Evolutionary conservation across 2,113 vertebrate genomes (phyloP), one percentile per base, ranked within the genome.

Genomic region (Vireo altiloquus): DNA sequence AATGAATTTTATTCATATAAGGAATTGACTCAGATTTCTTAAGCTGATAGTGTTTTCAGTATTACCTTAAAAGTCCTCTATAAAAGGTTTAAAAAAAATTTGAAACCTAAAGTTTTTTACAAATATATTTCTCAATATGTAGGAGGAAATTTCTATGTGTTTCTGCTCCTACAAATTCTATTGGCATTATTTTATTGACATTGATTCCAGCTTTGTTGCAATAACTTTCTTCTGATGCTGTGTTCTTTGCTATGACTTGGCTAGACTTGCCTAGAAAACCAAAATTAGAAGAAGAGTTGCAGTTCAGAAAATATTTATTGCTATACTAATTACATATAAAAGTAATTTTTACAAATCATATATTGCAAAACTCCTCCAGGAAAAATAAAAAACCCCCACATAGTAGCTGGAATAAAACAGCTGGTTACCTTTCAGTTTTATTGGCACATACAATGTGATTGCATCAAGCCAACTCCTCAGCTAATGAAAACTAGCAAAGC

Each of bases 261-360:
- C 81, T 82, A 65, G 74, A 60, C 70, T 87, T 87, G 84, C 24
- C 74, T 54, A 37, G 75, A 65, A 81, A 92, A 90, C 64, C 70
- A 92, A 95, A 96, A 90, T 77, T 69, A 90, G 87, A 87, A 82
- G 64, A 93, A 85, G 60, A 79, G 57, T 79, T 91, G 56, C 66
- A 65, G 63, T 50, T 80, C 87, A 91, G 90, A 80, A 84, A 94
- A 77, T 86, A 90, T 82, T 93, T 52, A 57, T 74, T 54, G 82
- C 71, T 66, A 16, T 57, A 30, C 24, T 87, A 80, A 87, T 92
- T 82, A 66, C 64, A 49, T 88, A 33, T 42, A 87, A 76, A 91
- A 85, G 42, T 59, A 83, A 88, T 74, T 80, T 91, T 91, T 82
- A 85, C 54, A 95, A 87, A 90, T 70, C 59, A 35, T 37, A 31